Evolutionary conservation across 2,797 vertebrate genomes (phyloP), one percentile per base, ranked within the genome.

Genomic region (Thaleichthys pacificus): DNA sequence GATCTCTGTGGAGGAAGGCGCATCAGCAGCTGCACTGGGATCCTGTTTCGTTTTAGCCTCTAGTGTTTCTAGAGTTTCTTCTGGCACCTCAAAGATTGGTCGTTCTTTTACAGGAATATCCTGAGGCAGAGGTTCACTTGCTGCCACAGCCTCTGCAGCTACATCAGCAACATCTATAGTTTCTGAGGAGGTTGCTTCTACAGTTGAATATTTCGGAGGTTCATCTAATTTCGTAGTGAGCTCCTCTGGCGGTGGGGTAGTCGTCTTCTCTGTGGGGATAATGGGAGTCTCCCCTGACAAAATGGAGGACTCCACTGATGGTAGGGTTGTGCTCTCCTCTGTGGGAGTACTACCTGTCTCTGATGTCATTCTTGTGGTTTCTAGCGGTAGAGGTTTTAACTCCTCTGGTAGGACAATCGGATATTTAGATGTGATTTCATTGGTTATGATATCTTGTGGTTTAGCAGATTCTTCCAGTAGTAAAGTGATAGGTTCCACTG

Each of bases 1-100:
- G 4, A 60, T 75, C 83, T 80, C 77, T 32, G 86, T 77, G 73
- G 65, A 60, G 26, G 58, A 61, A 77, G 57, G 19, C 70, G 70
- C 74, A 26, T 74, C 35, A 74, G 66, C 15, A 68, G 82, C 66
- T 63, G 26, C 5, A 51, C 28, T 19, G 47, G 51, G 15, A 66
- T 82, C 75, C 8, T 1, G 77, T 79, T 79, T 61, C 38, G 4
- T 57, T 74, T 80, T 70, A 0, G 83, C 77, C 24, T 70, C 26
- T 71, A 66, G 22, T 9, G 73, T 63, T 67, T 83, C 60, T 56
- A 65, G 30, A 51, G 5, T 65, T 72, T 79, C 77, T 56, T 54
- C 28, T 17, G 73, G 70, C 77, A 47, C 12, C 19, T 85, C 81
- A 76, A 77, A 70, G 24, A 24, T 21, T 17, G 54, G 69, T 0